phyloP scores from a whole-genome alignment of 2,888 invertebrate species.

The Cataglyphis rosenhaueri region DNA sequence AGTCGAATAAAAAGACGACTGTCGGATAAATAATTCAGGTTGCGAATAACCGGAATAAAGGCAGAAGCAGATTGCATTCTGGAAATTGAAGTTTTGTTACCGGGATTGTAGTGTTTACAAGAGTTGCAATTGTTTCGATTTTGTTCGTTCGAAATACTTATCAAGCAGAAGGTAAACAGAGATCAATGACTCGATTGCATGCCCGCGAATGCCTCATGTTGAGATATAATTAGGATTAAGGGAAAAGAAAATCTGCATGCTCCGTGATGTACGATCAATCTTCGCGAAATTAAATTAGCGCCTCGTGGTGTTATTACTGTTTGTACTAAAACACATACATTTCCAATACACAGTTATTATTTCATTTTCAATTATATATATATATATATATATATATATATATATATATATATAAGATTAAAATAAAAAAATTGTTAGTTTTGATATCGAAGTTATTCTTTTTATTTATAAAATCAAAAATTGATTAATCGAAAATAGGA shows the following conservation, averaged over 20 bases:
- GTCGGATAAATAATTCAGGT: slow-evolving; percentile 71
- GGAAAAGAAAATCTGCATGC: slow-evolving; percentile 31
- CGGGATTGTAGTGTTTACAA: slow-evolving; percentile 24
- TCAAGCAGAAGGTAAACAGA: slow-evolving; percentile 12
- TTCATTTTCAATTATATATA: not conserved
- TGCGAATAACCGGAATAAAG: slow-evolving; percentile 67
- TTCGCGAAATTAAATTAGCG: slow-evolving; percentile 41
- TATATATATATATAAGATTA: not conserved
- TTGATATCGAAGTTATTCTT: not conserved
- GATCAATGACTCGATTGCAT: slow-evolving; percentile 42
- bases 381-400: not conserved
- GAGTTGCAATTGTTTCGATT: slow-evolving; percentile 33
- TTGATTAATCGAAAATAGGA: not conserved
- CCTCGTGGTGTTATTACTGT: slow-evolving; percentile 2
- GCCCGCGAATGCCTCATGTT: slow-evolving; percentile 14
- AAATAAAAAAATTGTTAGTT: not conserved
- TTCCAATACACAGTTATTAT: slow-evolving; percentile 7
- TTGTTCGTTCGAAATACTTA: slow-evolving; percentile 14
- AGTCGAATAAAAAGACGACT: slow-evolving; percentile 37
- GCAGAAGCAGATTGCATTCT: slow-evolving; percentile 36
- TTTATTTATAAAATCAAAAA: not conserved
- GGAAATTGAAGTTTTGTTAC: slow-evolving; percentile 41
- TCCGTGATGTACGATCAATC: slow-evolving; percentile 39
- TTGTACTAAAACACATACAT: not conserved
- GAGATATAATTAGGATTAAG: slow-evolving; percentile 28